Base-by-base conservation (phyloP, 2,113 vertebrate genomes). In the Eurypyga helias region DNA sequence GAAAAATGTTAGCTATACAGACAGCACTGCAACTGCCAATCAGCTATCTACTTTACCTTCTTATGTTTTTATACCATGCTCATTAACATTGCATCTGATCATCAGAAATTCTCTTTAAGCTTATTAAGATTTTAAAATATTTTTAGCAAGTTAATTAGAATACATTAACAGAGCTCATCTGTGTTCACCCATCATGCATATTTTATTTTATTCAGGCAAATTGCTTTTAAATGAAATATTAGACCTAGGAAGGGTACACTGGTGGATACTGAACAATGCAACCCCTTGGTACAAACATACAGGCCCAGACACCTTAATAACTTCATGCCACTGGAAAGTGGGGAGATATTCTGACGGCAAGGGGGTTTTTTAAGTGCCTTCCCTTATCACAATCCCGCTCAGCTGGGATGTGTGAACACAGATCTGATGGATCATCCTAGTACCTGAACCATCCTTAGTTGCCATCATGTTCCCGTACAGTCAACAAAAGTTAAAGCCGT, bases 131-230 rank as follows among this genome's bases (percentile, higher is more conserved):
- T 96, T 97, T 95, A 96, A 97, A 97, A 97, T 97, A 97, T 97
- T 97, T 97, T 97, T 97, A 97, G 97, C 94, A 97, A 96, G 96
- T 94, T 96, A 97, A 97, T 97, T 97, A 97, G 95, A 97, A 97
- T 97, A 97, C 91, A 97, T 97, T 97, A 97, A 93, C 77, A 85
- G 91, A 95, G 87, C 96, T 97, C 95, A 96, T 97, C 95, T 95
- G 96, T 97, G 97, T 96, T 97, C 97, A 95, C 92, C 95, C 95
- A 95, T 97, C 96, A 96, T 97, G 95, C 95, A 97, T 97, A 97
- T 95, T 97, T 97, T 97, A 96, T 96, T 96, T 93, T 89, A 95
- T 92, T 91, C 96, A 77, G 70, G 96, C 77, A 97, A 97, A 97
- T 96, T 95, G 93, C 94, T 93, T 97, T 96, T 73, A 95, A 97